Conservation (phyloP, 1,140 invertebrate species). For the Triops longicaudatus region DNA sequence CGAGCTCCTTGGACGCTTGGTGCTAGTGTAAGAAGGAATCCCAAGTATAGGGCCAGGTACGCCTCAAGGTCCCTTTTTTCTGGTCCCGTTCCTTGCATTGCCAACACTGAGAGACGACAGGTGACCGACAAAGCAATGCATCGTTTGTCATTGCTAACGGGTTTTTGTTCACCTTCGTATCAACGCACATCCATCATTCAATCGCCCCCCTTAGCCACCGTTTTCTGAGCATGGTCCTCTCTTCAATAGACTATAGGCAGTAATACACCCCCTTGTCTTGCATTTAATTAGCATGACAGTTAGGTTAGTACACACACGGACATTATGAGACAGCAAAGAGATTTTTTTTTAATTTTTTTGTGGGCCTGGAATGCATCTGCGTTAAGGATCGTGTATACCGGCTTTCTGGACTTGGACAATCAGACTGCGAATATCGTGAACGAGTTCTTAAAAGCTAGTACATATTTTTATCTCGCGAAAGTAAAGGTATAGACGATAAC, state of each 20-base stretch:
- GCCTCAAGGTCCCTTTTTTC: background rate
- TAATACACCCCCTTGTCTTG: no score
- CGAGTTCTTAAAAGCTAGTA: background rate
- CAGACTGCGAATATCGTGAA: background rate
- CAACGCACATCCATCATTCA: conserved; percentile 14
- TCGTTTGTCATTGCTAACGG: conserved; percentile 14
- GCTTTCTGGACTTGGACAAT: background rate
- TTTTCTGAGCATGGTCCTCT: background rate
- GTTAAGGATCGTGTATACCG: background rate
- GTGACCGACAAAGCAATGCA: conserved; percentile 9
- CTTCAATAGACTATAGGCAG: no score
- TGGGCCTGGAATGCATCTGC: no score
- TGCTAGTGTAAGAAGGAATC: background rate
- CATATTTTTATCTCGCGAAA: background rate
- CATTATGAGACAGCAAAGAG: no score
- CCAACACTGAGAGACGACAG: conserved; percentile 9
- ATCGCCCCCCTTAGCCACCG: background rate
- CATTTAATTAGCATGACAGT: no score
- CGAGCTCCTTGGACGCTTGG: background rate
- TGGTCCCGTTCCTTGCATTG: conserved; percentile 11
- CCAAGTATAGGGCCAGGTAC: background rate
- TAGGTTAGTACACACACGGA: no score
- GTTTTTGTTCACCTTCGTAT: conserved; percentile 12
- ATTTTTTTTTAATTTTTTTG: no score
- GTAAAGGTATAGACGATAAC: background rate